Conservation (phyloP, 2,113 vertebrate species). For the Enhydra lutris region DNA sequence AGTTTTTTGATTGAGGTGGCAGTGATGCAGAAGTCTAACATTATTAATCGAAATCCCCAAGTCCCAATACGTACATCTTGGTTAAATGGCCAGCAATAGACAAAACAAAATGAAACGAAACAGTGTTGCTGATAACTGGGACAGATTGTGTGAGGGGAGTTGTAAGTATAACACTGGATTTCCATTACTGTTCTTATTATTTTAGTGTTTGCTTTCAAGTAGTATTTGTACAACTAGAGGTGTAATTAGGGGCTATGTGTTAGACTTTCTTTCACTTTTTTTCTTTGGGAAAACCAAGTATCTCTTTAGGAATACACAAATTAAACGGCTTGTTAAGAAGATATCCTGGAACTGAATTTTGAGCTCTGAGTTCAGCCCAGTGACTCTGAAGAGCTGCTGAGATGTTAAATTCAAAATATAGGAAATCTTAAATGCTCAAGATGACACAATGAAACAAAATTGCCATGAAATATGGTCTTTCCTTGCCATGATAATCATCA, state of each 20-base stretch:
- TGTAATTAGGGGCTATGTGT: background rate
- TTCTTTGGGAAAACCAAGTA: background rate
- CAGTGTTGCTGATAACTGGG: background rate
- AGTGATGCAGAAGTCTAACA: background rate
- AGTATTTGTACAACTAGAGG: background rate
- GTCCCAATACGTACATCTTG: background rate
- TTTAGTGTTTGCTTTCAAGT: background rate
- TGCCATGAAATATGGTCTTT: background rate
- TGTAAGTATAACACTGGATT: background rate
- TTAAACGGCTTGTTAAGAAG: background rate
- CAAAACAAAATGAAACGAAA: background rate
- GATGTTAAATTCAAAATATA: background rate
- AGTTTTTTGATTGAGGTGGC: background rate
- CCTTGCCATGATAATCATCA: background rate
- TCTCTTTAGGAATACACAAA: background rate
- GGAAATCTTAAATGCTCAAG: background rate
- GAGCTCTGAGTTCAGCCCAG: background rate
- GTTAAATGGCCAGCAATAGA: background rate
- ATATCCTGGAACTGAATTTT: background rate
- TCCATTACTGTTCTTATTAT: background rate
- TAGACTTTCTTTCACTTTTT: background rate
- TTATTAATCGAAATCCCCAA: background rate
- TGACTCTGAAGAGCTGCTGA: background rate
- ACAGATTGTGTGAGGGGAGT: too few relatives aligned
- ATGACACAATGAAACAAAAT: background rate